A percentile compares a stretch with the other conserved stretches of the same genome.
Conservation (phyloP, 2,113 vertebrate species). For the Mugil cephalus region DNA sequence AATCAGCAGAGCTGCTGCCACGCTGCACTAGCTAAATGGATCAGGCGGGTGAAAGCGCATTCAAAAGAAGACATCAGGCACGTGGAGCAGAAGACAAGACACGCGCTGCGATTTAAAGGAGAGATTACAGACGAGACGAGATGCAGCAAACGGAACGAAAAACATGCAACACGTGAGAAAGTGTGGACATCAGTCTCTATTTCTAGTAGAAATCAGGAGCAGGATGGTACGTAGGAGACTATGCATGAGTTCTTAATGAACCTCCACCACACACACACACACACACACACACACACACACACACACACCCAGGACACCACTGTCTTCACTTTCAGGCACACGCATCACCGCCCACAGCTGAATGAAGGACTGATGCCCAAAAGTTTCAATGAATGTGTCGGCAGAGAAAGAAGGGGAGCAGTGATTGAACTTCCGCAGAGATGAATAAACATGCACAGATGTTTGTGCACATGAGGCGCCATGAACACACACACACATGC, state of each 20-base stretch:
- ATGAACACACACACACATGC: constrained; percentile 39
- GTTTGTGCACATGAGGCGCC: background rate
- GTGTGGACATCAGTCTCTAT: background rate
- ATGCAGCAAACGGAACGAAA: background rate
- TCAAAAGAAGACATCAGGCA: constrained; percentile 16
- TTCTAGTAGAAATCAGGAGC: background rate
- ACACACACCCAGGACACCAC: constrained; percentile 17
- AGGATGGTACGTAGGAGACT: background rate
- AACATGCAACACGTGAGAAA: constrained; percentile 16
- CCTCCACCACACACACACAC: constrained; percentile 15
- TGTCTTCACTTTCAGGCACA: constrained; percentile 20
- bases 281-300: constrained; percentile 20
- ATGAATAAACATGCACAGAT: constrained; percentile 24
- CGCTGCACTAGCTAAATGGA: constrained; percentile 1
- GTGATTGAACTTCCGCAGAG: constrained; percentile 20
- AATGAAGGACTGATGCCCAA: constrained; percentile 24
- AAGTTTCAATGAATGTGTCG: constrained; percentile 25
- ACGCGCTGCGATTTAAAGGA: constrained; percentile 18
- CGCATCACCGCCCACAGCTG: constrained; percentile 24
- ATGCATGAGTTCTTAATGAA: background rate
- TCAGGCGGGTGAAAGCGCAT: constrained; percentile 29
- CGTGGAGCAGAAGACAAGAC: constrained; percentile 1
- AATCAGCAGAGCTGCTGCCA: constrained; percentile 39
- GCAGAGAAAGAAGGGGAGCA: constrained; percentile 20
- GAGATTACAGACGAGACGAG: constrained; percentile 15